Evolutionary conservation across 2,888 invertebrate species (phyloP).

Genomic region (Limenitis camilla): DNA sequence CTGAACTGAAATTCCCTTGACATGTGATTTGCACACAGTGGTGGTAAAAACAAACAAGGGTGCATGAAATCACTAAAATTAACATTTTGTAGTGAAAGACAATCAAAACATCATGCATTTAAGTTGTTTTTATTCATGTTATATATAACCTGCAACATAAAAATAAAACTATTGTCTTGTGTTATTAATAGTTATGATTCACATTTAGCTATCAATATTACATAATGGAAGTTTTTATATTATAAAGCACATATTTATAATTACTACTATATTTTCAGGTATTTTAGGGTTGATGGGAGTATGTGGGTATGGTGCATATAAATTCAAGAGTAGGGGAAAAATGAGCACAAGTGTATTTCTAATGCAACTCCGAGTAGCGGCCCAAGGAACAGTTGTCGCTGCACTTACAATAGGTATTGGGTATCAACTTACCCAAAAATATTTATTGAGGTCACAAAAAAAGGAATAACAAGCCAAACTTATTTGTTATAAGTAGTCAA

Average conservation of each 20-base stretch:
- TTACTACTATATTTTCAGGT: conserved; percentile 66
- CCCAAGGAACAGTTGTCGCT: conserved; percentile 88
- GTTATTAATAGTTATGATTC: too few relatives aligned
- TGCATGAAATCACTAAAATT: too few relatives aligned
- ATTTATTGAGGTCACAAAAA: conserved; percentile 50
- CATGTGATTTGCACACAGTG: too few relatives aligned
- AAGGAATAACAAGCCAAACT: conserved; percentile 33
- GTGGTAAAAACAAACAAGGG: too few relatives aligned
- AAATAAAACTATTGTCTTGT: too few relatives aligned
- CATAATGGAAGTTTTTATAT: too few relatives aligned
- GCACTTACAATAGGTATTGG: conserved; percentile 82
- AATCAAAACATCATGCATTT: too few relatives aligned
- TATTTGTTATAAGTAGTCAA: not conserved
- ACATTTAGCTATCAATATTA: too few relatives aligned
- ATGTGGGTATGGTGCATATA: conserved; percentile 81
- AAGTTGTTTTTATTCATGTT: too few relatives aligned
- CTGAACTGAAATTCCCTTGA: too few relatives aligned
- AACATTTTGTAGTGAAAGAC: too few relatives aligned
- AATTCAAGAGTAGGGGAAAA: conserved; percentile 80
- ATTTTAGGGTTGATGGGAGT: conserved; percentile 79
- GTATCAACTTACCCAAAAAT: conserved; percentile 78
- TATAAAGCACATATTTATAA: not conserved
- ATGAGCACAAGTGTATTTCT: conserved; percentile 88
- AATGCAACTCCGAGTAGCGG: conserved; percentile 89
- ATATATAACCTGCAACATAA: too few relatives aligned